A percentile compares a stretch with the other conserved stretches of the same genome.
Evolutionary conservation across 1,140 invertebrate genomes (phyloP).

Genomic region (Paramacrobiotus metropolitanus): DNA sequence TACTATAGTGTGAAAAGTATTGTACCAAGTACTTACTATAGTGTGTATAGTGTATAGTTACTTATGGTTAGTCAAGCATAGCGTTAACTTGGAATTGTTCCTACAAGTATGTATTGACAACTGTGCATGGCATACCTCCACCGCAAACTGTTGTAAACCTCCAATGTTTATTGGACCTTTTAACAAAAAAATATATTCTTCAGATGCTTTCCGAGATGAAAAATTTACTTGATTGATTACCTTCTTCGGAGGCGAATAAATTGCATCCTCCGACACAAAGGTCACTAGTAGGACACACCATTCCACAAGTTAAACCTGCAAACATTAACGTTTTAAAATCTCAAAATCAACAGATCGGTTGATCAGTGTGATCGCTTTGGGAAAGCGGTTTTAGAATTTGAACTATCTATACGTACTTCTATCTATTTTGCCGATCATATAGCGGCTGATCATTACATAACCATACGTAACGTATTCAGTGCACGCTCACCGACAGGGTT

Average conservation of each 20-base stretch:
- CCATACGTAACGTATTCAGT: too few species aligned
- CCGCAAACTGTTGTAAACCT: constrained; percentile 88
- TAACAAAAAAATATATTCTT: too few species aligned
- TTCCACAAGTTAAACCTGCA: constrained; percentile 65
- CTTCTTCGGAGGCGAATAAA: constrained; percentile 76
- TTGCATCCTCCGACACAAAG: constrained; percentile 94
- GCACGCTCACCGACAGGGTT: constrained; percentile 48
- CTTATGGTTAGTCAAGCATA: too few species aligned
- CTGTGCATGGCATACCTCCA: constrained; percentile 39
- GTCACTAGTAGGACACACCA: constrained; percentile 96
- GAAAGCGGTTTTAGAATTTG: too few species aligned
- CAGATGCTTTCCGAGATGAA: neutral
- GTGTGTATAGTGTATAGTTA: too few species aligned
- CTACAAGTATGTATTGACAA: constrained; percentile 3
- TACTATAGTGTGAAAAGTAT: too few species aligned
- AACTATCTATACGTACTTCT: too few species aligned
- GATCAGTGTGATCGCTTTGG: too few species aligned
- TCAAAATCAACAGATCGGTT: neutral
- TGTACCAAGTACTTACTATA: too few species aligned
- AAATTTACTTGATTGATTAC: neutral
- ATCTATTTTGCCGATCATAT: too few species aligned
- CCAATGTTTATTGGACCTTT: constrained; percentile 84
- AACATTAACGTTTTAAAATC: neutral
- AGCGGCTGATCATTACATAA: too few species aligned
- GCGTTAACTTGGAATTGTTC: too few species aligned